Conservation (phyloP, 2,797 vertebrate genomes). For the Protosalanx chinensis region DNA sequence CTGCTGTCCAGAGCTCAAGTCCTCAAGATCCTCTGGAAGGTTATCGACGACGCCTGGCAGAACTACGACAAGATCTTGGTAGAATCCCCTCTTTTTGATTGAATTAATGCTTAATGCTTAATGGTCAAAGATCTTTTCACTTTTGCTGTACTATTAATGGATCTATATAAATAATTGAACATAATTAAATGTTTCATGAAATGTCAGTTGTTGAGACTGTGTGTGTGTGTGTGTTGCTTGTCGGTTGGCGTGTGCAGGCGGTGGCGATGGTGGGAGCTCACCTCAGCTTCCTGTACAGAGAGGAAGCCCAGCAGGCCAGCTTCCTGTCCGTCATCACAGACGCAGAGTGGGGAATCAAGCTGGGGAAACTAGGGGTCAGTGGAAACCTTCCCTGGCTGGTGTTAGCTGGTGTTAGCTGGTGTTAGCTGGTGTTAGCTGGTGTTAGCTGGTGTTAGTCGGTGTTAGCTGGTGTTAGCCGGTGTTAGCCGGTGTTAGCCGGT, state of each 20-base stretch:
- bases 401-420: too few species aligned
- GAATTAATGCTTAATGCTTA: neutral
- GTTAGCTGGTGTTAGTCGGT: too few species aligned
- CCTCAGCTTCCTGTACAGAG: slow-evolving; percentile 76
- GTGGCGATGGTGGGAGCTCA: slow-evolving; percentile 83
- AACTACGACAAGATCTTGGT: slow-evolving; percentile 95
- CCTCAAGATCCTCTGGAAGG: slow-evolving; percentile 87
- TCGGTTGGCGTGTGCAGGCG: slow-evolving; percentile 66
- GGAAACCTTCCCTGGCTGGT: neutral
- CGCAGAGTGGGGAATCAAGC: slow-evolving; percentile 88
- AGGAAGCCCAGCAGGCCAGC: slow-evolving; percentile 72
- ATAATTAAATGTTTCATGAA: neutral
- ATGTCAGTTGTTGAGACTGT: neutral
- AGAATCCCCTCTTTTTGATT: slow-evolving; percentile 19
- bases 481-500: too few species aligned
- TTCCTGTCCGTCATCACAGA: slow-evolving; percentile 85
- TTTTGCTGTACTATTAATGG: neutral
- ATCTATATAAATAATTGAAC: too few species aligned
- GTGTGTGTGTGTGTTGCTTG: neutral
- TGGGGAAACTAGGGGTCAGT: slow-evolving; percentile 84
- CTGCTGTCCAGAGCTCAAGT: slow-evolving; percentile 80
- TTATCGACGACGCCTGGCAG: slow-evolving; percentile 88
- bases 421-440: too few species aligned
- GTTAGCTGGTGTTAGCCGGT: too few species aligned
- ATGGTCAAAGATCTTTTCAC: neutral